phyloP scores from a whole-genome alignment of 2,888 invertebrate species.

The Eupithecia tripunctaria region DNA sequence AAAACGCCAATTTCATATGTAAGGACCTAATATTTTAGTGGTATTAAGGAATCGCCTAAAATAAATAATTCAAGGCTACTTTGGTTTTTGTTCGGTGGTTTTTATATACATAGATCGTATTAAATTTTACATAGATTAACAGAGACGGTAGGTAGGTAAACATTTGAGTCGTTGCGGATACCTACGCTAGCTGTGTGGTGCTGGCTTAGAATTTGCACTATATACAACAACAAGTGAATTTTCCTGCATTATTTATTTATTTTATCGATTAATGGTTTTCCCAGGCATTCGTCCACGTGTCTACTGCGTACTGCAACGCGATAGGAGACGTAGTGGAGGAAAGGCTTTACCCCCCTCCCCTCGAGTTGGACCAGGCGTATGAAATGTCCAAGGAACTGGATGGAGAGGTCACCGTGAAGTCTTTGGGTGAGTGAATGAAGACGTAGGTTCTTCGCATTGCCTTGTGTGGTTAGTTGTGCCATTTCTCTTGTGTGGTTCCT shows the following conservation, averaged over 20 bases:
- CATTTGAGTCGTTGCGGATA: too few relatives aligned
- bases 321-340: conserved; percentile 55
- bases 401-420: conserved; percentile 44
- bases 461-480: too few relatives aligned
- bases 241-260: too few relatives aligned
- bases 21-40: too few relatives aligned
- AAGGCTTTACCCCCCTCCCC: conserved; percentile 58
- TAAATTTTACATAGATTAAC: background rate
- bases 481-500: too few relatives aligned
- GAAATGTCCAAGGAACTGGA: conserved; percentile 33
- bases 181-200: too few relatives aligned
- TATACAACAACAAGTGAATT: too few relatives aligned
- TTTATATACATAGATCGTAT: background rate
- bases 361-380: conserved; percentile 61
- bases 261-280: background rate
- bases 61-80: background rate
- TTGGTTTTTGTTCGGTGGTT: background rate
- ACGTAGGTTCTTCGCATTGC: too few relatives aligned
- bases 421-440: conserved; percentile 42
- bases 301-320: conserved; percentile 60
- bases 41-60: background rate
- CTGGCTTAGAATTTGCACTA: too few relatives aligned
- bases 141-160: too few relatives aligned
- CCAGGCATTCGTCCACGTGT: conserved; percentile 62
- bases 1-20: too few relatives aligned